phyloP scores from a whole-genome alignment of 92 coral and sea anemone genomes.

The Zoanthus sansibaricus region DNA sequence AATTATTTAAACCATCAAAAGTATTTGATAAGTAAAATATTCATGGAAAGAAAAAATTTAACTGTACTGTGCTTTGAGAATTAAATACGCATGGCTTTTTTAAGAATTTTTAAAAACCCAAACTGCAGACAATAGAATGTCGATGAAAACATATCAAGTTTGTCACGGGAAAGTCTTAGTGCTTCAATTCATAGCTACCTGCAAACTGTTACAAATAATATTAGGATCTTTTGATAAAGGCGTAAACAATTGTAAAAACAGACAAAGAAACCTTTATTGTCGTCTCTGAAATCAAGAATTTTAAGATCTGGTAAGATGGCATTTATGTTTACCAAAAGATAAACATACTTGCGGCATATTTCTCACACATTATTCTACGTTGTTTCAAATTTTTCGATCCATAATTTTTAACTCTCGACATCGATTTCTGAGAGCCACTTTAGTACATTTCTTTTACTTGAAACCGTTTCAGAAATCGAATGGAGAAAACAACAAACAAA shows the following conservation, averaged over 20 bases:
- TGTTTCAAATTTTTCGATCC: background rate
- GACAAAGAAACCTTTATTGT: background rate
- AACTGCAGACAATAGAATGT: background rate
- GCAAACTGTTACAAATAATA: background rate
- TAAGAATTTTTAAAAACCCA: background rate
- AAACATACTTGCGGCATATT: slow-evolving; percentile 13
- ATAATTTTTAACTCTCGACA: background rate
- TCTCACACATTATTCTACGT: background rate
- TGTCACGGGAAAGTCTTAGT: background rate
- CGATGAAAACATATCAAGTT: background rate
- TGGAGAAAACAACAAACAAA: background rate
- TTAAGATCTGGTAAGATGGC: slow-evolving; percentile 9
- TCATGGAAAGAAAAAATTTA: background rate
- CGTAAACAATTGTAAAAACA: background rate
- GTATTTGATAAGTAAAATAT: background rate
- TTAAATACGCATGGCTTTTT: background rate
- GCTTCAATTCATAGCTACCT: background rate
- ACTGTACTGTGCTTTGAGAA: no score
- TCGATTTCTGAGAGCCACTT: no score
- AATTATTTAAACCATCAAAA: background rate
- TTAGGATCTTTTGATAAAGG: background rate
- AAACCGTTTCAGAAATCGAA: background rate
- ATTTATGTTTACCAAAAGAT: slow-evolving; percentile 6
- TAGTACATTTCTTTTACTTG: background rate
- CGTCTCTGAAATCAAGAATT: background rate